Percentiles rank a stretch among this genome's conserved stretches.
These are phyloP conservation scores for Gymnosoma rotundatum DNA, from an alignment of 2,888 invertebrate genomes.

Conservation along the genomic window DNA sequence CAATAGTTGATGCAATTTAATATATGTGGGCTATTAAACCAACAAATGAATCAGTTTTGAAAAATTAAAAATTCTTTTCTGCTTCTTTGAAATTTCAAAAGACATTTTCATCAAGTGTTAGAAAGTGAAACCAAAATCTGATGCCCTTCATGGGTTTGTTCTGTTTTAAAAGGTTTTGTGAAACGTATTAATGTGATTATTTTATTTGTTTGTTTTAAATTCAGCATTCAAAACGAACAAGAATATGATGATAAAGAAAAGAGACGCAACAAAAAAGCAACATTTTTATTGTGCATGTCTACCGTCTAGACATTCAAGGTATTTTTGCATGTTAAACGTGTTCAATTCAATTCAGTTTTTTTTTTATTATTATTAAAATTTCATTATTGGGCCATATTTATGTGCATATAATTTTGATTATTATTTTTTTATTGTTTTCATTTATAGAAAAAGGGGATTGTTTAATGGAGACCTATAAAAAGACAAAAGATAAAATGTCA, in stretches of 20 bases:
- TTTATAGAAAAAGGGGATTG: conserved; percentile 34
- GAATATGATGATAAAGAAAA: conserved; percentile 10
- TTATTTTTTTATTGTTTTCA: conserved; percentile 14
- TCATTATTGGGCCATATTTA: conserved; percentile 62
- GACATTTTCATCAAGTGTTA: neutral
- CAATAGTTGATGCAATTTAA: too few relatives aligned
- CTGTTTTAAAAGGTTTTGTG: conserved; percentile 6
- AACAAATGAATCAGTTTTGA: too few relatives aligned
- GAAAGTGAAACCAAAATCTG: conserved; percentile 20
- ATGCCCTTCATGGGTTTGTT: conserved; percentile 26
- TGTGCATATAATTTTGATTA: conserved; percentile 1
- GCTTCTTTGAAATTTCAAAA: too few relatives aligned
- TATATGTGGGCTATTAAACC: too few relatives aligned
- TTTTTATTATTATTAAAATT: conserved; percentile 42
- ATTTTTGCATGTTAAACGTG: conserved; percentile 66
- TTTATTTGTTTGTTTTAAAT: neutral
- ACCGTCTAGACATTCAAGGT: conserved; percentile 69
- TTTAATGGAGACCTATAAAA: conserved; percentile 29
- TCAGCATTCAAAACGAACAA: conserved; percentile 12
- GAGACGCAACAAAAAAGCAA: conserved; percentile 1
- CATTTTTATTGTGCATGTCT: conserved; percentile 67
- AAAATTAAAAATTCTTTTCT: too few relatives aligned
- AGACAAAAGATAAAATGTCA: conserved; percentile 4
- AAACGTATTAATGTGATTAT: conserved; percentile 4
- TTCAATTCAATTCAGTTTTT: conserved; percentile 5